phyloP scores from a whole-genome alignment of 2,888 invertebrate species.

The Azorinus chamasolen region DNA sequence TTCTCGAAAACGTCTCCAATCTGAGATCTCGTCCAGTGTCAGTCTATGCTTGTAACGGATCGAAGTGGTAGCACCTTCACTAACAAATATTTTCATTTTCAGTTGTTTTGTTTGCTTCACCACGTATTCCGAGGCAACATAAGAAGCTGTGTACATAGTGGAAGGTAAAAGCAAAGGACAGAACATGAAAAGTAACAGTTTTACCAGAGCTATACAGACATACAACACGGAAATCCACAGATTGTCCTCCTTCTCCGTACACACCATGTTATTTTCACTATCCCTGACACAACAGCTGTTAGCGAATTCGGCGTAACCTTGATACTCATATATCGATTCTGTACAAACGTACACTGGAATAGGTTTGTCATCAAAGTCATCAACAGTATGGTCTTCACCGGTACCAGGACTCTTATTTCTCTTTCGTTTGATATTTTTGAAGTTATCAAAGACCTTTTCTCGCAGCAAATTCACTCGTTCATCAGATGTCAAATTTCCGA shows the following conservation, averaged over 20 bases:
- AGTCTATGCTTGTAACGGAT: conserved; percentile 74
- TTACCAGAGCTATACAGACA: conserved; percentile 77
- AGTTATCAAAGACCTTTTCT: conserved; percentile 71
- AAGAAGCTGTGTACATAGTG: conserved; percentile 80
- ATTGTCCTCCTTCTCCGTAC: conserved; percentile 75
- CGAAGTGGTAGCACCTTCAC: conserved; percentile 72
- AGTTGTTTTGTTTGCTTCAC: conserved; percentile 78
- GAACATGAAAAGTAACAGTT: conserved; percentile 80
- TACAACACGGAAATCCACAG: conserved; percentile 81
- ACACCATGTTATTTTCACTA: conserved; percentile 65
- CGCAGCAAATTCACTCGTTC: conserved; percentile 65
- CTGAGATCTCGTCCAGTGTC: conserved; percentile 73
- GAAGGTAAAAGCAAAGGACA: conserved; percentile 81
- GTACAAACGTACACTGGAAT: conserved; percentile 77
- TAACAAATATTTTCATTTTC: conserved; percentile 78
- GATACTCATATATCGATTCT: conserved; percentile 71
- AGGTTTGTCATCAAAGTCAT: conserved; percentile 22
- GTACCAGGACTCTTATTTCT: background rate
- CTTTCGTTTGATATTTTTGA: conserved; percentile 38
- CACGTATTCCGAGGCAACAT: conserved; percentile 82
- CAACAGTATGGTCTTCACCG: conserved; percentile 31
- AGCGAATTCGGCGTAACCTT: conserved; percentile 77
- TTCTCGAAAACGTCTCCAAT: conserved; percentile 75
- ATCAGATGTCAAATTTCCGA: conserved; percentile 68
- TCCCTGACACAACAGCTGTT: conserved; percentile 79